Evolutionary conservation across 2,888 invertebrate genomes (phyloP), one percentile per base, ranked within the genome.

Genomic region (Taphrorychus bicolor): DNA sequence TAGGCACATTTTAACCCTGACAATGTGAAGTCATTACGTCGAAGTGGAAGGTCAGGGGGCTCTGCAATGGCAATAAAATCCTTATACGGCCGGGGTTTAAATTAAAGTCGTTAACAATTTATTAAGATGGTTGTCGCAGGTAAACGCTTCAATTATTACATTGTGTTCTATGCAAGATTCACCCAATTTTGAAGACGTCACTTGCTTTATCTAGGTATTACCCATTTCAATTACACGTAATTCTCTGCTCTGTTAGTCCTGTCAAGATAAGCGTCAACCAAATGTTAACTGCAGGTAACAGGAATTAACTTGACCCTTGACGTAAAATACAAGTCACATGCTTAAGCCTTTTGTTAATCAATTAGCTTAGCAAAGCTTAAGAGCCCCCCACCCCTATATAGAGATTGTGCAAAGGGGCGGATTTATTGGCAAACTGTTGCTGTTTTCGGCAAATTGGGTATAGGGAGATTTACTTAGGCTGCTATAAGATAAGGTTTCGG

Each of bases 381-480:
- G 60, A 41, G 40, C 59, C 23, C 42, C 48, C 21, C 18, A 17
- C 51, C 17, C 48, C 22, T 59, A 54, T 59, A 57, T 21, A 45
- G 60, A 59, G 56, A 49, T 59, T 56, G 60, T 56, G 21, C 53
- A 42, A 59, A 60, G 54, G 66, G 54, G 40, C 51, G 53, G 42
- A 60, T 66, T 66, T 66, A 66, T 60, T 24, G 59, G 53, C 66
- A 49, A 60, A 59, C 66, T 66, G 66, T 66, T 66, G 66, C 66
- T 45, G 22, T 60, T 60, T 59, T 66, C 23, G 49, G 56, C 41
- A 56, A 60, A 59, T 59, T 60, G 54, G 53, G 22, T 56, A 11
- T 11, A 18, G 21, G 9, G 21, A 41, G 32, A 56, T 60, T 59
- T 65, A 59, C 54, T 59, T 56, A 66, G 59, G 60, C 23, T 45